phyloP scores from a whole-genome alignment of 2,113 vertebrate genomes.

The Rafetus swinhoei region DNA sequence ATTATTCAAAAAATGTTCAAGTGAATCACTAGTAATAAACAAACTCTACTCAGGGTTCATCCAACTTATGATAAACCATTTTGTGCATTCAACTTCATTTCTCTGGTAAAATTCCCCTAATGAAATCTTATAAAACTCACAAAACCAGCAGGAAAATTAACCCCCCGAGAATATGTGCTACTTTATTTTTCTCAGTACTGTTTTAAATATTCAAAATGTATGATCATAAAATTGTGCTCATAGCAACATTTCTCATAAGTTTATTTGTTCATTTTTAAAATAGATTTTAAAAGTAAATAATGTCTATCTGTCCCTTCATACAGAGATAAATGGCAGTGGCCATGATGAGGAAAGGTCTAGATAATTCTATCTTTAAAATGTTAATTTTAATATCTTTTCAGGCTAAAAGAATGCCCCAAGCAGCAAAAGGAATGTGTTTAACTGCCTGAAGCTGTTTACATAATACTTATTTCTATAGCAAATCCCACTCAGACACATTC shows the following conservation, averaged over 20 bases:
- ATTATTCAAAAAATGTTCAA: slow-evolving; percentile 70
- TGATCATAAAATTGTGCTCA: slow-evolving; percentile 77
- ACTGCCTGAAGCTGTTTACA: slow-evolving; percentile 54
- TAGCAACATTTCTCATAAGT: slow-evolving; percentile 72
- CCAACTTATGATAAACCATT: slow-evolving; percentile 73
- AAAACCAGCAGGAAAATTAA: slow-evolving; percentile 79
- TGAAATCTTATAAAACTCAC: slow-evolving; percentile 77
- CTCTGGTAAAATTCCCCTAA: slow-evolving; percentile 72
- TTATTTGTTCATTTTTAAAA: slow-evolving; percentile 71
- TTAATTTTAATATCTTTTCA: slow-evolving; percentile 54
- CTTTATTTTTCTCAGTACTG: slow-evolving; percentile 73
- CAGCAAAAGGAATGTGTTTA: slow-evolving; percentile 58
- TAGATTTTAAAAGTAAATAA: slow-evolving; percentile 59
- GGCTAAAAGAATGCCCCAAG: slow-evolving; percentile 32
- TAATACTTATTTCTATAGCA: slow-evolving; percentile 36
- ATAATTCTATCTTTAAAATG: slow-evolving; percentile 1
- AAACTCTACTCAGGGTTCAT: slow-evolving; percentile 65
- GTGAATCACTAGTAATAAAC: slow-evolving; percentile 72
- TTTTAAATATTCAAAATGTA: slow-evolving; percentile 79
- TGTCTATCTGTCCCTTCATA: slow-evolving; percentile 29
- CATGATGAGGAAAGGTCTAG: slow-evolving; percentile 4
- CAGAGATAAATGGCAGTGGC: slow-evolving; percentile 8
- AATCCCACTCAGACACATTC: slow-evolving; percentile 31
- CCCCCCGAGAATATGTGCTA: slow-evolving; percentile 68
- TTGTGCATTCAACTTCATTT: slow-evolving; percentile 67